Conservation (phyloP, 2,797 vertebrate genomes). For the Odontamblyopus lacepedii region DNA sequence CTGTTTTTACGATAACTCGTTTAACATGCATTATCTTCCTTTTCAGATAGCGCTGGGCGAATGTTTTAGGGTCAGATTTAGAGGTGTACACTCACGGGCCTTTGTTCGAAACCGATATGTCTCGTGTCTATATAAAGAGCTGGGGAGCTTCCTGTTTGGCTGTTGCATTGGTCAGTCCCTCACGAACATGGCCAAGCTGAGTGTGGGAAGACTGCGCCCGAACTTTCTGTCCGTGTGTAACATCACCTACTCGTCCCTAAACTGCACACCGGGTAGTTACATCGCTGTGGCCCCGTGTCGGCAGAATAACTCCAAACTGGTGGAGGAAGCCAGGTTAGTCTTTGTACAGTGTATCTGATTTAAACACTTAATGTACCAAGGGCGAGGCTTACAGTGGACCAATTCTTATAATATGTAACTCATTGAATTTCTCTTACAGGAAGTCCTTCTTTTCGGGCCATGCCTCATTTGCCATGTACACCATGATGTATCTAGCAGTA, state of each 20-base stretch:
- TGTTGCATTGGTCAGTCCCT: conserved; percentile 78
- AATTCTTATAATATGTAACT: conserved; percentile 45
- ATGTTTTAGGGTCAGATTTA: conserved; percentile 70
- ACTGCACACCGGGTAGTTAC: conserved; percentile 67
- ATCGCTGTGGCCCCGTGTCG: conserved; percentile 65
- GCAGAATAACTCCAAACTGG: conserved; percentile 32
- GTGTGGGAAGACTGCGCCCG: conserved; percentile 79
- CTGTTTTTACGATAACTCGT: background rate
- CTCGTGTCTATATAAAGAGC: conserved; percentile 79
- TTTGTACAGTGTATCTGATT: background rate
- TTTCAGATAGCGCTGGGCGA: conserved; percentile 79
- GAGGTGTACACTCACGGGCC: conserved; percentile 61
- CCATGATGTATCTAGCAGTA: conserved; percentile 83
- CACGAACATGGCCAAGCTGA: conserved; percentile 83
- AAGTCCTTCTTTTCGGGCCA: conserved; percentile 86
- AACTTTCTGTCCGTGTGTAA: conserved; percentile 81
- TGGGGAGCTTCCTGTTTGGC: conserved; percentile 82
- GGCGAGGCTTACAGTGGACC: conserved; percentile 11
- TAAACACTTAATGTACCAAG: conserved; percentile 25
- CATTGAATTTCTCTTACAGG: conserved; percentile 70
- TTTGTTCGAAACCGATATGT: conserved; percentile 73
- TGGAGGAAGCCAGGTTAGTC: conserved; percentile 76
- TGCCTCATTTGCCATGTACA: conserved; percentile 83
- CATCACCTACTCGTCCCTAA: conserved; percentile 71
- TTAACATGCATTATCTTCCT: conserved; percentile 12